Conservation (phyloP, 2,888 invertebrate species). For the Ormyrus nitidulus region DNA sequence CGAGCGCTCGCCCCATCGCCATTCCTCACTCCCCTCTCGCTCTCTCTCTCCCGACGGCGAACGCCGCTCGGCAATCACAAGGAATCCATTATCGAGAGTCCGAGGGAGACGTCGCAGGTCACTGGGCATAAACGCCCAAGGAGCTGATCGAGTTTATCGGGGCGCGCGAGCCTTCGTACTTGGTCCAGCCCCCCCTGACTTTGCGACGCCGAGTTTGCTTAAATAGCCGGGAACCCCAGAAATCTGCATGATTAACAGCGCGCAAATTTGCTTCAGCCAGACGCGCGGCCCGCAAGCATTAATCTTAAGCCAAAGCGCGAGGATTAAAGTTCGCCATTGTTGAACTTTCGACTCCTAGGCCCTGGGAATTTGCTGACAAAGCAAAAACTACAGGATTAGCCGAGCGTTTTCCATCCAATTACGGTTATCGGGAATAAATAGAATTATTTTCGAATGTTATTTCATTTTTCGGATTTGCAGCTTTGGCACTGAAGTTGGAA, state of each 20-base stretch:
- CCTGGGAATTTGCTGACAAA: too few relatives aligned
- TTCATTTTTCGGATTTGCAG: too few relatives aligned
- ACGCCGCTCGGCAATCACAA: slow-evolving; percentile 25
- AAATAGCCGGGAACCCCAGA: neutral
- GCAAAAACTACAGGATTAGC: too few relatives aligned
- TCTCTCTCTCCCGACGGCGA: neutral
- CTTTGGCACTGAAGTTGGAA: too few relatives aligned
- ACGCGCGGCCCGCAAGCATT: neutral
- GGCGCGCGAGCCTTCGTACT: neutral
- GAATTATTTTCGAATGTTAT: too few relatives aligned
- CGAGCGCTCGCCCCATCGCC: slow-evolving; percentile 20
- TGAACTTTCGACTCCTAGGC: neutral
- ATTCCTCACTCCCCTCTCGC: neutral
- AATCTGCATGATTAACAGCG: slow-evolving; percentile 37
- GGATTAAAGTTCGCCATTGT: slow-evolving; percentile 1
- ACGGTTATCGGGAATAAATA: too few relatives aligned
- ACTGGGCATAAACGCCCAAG: neutral
- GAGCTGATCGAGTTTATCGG: too few relatives aligned
- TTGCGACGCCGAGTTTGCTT: slow-evolving; percentile 6
- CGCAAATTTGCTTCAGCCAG: neutral
- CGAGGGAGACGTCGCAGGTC: slow-evolving; percentile 10
- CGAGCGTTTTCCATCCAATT: too few relatives aligned
- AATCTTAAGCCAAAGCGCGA: neutral
- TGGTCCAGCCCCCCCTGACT: neutral
- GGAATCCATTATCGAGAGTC: slow-evolving; percentile 39